Evolutionary conservation across 2,797 vertebrate genomes (phyloP), one percentile per base, ranked within the genome.

Genomic region (Bradypodion ventrale): DNA sequence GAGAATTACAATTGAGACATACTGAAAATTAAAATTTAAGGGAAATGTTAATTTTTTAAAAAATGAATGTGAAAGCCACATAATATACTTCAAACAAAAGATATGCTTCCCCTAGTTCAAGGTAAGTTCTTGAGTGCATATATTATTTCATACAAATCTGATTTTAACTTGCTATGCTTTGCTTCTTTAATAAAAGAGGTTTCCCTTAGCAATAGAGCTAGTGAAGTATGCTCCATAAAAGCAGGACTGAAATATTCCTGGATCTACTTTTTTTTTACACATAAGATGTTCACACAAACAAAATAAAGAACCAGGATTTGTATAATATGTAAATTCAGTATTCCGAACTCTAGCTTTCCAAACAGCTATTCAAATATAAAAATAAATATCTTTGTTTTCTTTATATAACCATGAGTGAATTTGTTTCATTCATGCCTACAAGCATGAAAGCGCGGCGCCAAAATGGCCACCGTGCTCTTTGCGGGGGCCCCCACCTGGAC

Each of bases 61-160:
- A 83, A 83, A 89, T 87, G 62, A 92, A 90, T 88, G 82, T 84
- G 92, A 89, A 76, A 62, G 82, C 86, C 68, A 83, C n/a, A 92
- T 91, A 92, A 80, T 91, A 92, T 91, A 92, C 80, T 91, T 92
- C 89, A 91, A 91, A 92, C 79, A 92, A 88, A 90, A 87, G 52
- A 92, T 87, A 56, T 56, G 16, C 88, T 92, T 87, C 81, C 88
- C 88, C 89, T 70, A 80, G 84, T 87, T 93, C 83, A 90, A 70
- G 65, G 70, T 60, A 89, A 83, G 69, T 60, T 88, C 75, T 73
- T 92, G 66, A 6, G 75, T 92, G 89, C 75, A 82, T 84, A 63
- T 73, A 74, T 92, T 93, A 92, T 87, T 90, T 78, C 49, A 85
- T 25, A 78, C 74, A 90, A 90, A 88, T 83, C 85, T 91, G 59